Conservation (phyloP, 2,888 invertebrate genomes). For the Hymenopus coronatus region DNA sequence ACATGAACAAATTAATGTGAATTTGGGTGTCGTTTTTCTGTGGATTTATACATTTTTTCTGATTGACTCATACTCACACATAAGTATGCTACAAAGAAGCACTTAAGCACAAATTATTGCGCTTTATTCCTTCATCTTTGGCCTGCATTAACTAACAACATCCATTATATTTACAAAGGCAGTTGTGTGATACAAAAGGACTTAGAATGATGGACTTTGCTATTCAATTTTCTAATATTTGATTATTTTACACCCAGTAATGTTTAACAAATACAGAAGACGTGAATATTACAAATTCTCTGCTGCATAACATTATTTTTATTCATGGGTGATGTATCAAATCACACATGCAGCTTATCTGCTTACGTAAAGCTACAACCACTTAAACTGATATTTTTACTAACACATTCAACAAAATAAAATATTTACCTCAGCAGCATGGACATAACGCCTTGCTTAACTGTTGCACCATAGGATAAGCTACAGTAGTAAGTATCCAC, state of each 20-base stretch:
- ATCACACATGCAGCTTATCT: background rate
- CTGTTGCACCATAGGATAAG: too few relatives aligned
- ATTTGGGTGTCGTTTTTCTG: too few relatives aligned
- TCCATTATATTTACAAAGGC: background rate
- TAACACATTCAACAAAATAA: background rate
- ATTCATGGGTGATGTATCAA: background rate
- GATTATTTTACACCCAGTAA: background rate
- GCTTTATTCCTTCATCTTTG: background rate
- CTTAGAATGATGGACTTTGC: background rate
- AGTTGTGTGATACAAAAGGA: background rate
- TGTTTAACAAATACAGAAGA: background rate
- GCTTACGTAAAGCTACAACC: background rate
- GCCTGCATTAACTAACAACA: background rate
- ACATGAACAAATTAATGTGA: too few relatives aligned
- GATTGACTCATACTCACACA: background rate
- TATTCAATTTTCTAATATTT: background rate
- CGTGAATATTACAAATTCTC: background rate
- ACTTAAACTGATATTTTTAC: background rate
- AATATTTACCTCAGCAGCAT: background rate
- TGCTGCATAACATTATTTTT: background rate
- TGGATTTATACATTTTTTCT: background rate
- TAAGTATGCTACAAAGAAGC: background rate
- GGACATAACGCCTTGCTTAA: background rate
- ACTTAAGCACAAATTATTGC: background rate
- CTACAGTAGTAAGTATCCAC: too few relatives aligned